These are phyloP conservation scores for Sicus ferrugineus DNA, from an alignment of 2,888 invertebrate genomes.

Conservation along the genomic window DNA sequence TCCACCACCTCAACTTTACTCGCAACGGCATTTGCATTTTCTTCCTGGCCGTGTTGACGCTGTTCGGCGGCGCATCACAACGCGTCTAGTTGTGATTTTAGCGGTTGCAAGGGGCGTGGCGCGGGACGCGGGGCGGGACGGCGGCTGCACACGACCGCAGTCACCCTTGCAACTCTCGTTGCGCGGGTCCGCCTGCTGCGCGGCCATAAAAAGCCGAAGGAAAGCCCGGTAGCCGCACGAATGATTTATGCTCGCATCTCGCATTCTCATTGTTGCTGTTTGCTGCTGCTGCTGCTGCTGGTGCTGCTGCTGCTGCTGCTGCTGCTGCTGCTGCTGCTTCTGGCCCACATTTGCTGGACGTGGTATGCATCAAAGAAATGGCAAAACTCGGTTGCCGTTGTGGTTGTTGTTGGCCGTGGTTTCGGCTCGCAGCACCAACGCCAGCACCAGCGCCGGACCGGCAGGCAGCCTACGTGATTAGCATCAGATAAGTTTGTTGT, in stretches of 20 bases:
- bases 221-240: constrained; percentile 52
- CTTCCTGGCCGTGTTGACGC: too few relatives aligned
- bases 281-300: constrained; percentile 29
- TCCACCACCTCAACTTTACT: too few relatives aligned
- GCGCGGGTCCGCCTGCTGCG: background rate
- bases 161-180: background rate
- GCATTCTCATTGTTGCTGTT: constrained; percentile 27
- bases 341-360: background rate
- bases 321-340: constrained; percentile 11
- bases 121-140: background rate
- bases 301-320: constrained; percentile 11
- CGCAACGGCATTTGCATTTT: too few relatives aligned
- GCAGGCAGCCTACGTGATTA: background rate
- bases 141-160: background rate
- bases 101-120: background rate
- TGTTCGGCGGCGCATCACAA: too few relatives aligned
- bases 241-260: constrained; percentile 49
- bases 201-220: background rate
- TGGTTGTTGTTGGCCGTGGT: background rate
- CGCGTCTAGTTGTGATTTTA: background rate
- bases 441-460: background rate
- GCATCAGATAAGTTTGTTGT: background rate
- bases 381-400: background rate
- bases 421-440: background rate
- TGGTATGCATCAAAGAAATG: background rate